Percentiles rank a stretch among this genome's conserved stretches.
Conservation (phyloP, 2,113 vertebrate species). For the Thinocorus orbignyianus region DNA sequence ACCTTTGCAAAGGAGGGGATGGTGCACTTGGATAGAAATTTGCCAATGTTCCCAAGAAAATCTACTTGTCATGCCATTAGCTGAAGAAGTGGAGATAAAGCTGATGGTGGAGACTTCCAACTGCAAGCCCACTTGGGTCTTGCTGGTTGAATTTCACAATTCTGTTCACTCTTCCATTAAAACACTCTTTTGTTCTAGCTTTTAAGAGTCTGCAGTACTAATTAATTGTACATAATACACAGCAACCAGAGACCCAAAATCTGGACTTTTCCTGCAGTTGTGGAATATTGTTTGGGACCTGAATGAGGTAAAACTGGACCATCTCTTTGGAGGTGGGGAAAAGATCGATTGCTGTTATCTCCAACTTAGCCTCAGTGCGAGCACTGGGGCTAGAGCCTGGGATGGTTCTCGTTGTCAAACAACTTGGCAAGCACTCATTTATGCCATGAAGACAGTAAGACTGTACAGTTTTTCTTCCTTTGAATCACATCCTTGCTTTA, state of each 20-base stretch:
- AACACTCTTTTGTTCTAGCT: not conserved
- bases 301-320: not conserved
- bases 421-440: not conserved
- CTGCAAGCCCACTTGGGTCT: not conserved
- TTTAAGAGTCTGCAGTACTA: not conserved
- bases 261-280: not conserved
- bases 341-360: not conserved
- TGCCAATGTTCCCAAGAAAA: not conserved
- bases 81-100: not conserved
- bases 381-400: not conserved
- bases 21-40: not conserved
- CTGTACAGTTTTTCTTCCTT: not conserved
- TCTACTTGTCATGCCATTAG: not conserved
- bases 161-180: not conserved
- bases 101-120: not conserved
- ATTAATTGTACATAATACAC: not conserved
- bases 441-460: not conserved
- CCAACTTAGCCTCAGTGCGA: not conserved
- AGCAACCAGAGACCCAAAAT: not conserved
- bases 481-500: not conserved
- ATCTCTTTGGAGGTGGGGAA: not conserved
- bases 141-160: not conserved
- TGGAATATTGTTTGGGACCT: not conserved
- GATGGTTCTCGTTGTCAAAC: not conserved
- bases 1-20: not conserved